Base-by-base conservation (phyloP, 2,113 vertebrate genomes). In the Ranitomeya variabilis region DNA sequence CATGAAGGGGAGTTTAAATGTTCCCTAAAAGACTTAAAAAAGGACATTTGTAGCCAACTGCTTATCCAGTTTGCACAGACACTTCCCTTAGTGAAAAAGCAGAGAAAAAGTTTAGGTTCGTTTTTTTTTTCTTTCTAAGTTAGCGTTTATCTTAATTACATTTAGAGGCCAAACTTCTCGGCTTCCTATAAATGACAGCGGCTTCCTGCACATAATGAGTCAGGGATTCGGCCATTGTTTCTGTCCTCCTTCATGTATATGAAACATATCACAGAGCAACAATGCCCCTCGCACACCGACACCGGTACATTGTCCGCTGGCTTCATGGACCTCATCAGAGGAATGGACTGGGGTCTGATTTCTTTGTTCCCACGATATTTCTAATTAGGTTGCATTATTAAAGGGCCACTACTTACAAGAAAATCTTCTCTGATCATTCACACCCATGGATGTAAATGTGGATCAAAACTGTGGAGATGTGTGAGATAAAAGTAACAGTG, bases 121-220 rank as follows among this genome's bases (percentile, higher is more conserved):
- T 67, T 10, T n/a, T 23, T 67, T 67, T 26, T 69, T 69, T 26
- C 5, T 5, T 60, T 14, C 14, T 45, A 45, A 45, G 37, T 45
- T 57, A 1, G 10, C 7, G 7, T 51, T 74, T 74, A 74, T 74
- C 71, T 74, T 37, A 19, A 10, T 74, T 74, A 74, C 31, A 51
- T 19, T 74, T 51, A 45, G 37, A 9, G 76, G 4, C 76, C 45
- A 21, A 78, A 54, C 76, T 55, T n/a, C 18, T 78, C 6, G 9
- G 76, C 76, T 78, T 78, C 76, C 76, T 78, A 45, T 11, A 78
- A 54, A 78, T n/a, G 76, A 78, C 76, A 54, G 76, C 19, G 54
- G 19, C 51, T 78, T 78, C 76, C 76, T 54, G 76, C 51, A 52
- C 74, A 77, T 51, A 76, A 76, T 77, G 16, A 77, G 45, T 54